These are phyloP conservation scores for Lepidotrigona ventralis DNA, from an alignment of 1,140 invertebrate species.

Conservation along the genomic window DNA sequence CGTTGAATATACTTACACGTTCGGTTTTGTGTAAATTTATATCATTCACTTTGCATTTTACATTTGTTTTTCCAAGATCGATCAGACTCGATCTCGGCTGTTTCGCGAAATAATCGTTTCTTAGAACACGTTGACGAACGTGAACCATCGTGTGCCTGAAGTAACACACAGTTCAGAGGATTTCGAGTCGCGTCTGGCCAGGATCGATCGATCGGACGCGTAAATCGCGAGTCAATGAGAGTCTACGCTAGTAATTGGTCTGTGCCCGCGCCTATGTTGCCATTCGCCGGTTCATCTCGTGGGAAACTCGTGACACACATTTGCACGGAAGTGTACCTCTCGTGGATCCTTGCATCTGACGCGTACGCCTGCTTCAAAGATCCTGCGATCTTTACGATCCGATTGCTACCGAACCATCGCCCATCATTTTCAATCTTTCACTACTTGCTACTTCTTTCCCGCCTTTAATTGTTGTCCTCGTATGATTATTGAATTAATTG, in stretches of 20 bases:
- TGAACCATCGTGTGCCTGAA: neutral
- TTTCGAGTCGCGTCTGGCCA: slow-evolving; percentile 15
- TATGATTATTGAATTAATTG: neutral
- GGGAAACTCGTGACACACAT: slow-evolving; percentile 75
- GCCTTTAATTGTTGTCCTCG: neutral
- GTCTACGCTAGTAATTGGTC: slow-evolving; percentile 61
- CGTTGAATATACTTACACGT: no score
- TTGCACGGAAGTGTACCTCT: slow-evolving; percentile 65
- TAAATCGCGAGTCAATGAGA: slow-evolving; percentile 58
- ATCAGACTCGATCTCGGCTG: no score
- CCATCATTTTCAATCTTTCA: neutral
- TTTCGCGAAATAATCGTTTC: neutral
- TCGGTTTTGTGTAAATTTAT: no score
- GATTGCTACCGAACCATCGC: neutral
- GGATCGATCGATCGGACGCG: slow-evolving; percentile 41
- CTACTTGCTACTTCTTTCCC: neutral
- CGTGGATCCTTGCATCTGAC: slow-evolving; percentile 53
- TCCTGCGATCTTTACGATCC: slow-evolving; percentile 33
- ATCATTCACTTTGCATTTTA: no score
- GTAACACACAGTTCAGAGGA: no score
- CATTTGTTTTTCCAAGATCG: no score
- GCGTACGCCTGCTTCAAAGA: slow-evolving; percentile 21
- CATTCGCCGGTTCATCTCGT: slow-evolving; percentile 67
- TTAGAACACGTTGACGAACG: neutral
- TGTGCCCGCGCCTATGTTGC: slow-evolving; percentile 64